Conservation (phyloP, 2,888 invertebrate genomes). For the Nomada goodeniana region DNA sequence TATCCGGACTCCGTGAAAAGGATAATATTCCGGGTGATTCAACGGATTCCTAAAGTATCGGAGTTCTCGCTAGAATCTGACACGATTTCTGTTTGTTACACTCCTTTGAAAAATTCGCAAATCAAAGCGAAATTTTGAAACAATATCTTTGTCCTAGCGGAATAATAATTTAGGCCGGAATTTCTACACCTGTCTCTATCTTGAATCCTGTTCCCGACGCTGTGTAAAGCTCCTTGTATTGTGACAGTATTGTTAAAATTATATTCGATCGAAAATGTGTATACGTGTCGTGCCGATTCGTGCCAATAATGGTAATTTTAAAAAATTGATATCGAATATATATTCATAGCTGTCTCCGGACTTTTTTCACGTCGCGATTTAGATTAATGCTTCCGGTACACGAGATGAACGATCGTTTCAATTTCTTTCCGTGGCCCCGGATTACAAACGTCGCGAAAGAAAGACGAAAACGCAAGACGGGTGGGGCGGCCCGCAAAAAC, state of each 20-base stretch:
- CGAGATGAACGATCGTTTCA: slow-evolving; percentile 1
- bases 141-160: no score
- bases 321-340: no score
- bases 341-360: no score
- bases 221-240: no score
- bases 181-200: no score
- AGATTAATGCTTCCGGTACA: neutral
- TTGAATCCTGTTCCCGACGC: no score
- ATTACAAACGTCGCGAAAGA: neutral
- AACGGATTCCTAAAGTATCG: neutral
- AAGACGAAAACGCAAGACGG: slow-evolving; percentile 53
- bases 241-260: no score
- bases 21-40: slow-evolving; percentile 16
- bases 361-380: neutral
- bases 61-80: neutral
- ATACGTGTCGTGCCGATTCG: no score
- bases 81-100: neutral
- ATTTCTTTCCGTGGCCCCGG: slow-evolving; percentile 8
- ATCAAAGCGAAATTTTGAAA: no score
- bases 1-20: slow-evolving; percentile 26
- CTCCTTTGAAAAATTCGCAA: neutral
- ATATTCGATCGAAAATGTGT: no score
- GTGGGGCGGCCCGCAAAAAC: slow-evolving; percentile 34
- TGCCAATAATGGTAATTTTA: no score
- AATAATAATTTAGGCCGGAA: no score